These are phyloP conservation scores for Diceros bicornis DNA, from an alignment of 2,797 vertebrate species.

Conservation along the genomic window DNA sequence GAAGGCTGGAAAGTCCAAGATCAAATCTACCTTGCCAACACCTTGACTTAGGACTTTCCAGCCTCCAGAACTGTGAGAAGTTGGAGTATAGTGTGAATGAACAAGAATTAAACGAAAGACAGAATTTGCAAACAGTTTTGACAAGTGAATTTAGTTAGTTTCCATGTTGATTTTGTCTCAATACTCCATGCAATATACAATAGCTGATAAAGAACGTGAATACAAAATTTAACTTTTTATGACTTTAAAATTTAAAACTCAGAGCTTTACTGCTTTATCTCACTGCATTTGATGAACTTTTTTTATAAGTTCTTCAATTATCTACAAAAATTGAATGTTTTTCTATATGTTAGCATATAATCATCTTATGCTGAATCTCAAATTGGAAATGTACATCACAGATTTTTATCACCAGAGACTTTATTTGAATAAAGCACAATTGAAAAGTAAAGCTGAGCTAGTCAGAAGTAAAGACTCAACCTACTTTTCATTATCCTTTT, in stretches of 20 bases:
- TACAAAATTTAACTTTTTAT: neutral
- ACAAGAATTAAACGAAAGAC: neutral
- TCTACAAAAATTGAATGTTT: neutral
- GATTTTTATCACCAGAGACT: neutral
- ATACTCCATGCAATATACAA: neutral
- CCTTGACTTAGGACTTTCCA: neutral
- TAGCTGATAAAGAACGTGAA: neutral
- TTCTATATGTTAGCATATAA: neutral
- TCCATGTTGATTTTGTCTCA: neutral
- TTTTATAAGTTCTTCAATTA: neutral
- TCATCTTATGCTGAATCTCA: neutral
- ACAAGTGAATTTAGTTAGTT: neutral
- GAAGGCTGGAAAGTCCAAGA: neutral
- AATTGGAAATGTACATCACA: neutral
- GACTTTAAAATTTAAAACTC: neutral
- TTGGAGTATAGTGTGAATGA: neutral
- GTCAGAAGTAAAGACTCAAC: neutral
- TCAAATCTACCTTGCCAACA: neutral
- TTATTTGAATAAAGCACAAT: slow-evolving; percentile 13
- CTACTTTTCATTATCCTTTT: neutral
- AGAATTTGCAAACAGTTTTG: neutral
- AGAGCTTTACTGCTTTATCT: neutral
- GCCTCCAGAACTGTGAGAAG: neutral
- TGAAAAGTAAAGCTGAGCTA: slow-evolving; percentile 25
- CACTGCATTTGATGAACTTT: neutral